These are phyloP conservation scores for Trichonephila inaurata DNA, from an alignment of 1,140 invertebrate species.

Conservation along the genomic window DNA sequence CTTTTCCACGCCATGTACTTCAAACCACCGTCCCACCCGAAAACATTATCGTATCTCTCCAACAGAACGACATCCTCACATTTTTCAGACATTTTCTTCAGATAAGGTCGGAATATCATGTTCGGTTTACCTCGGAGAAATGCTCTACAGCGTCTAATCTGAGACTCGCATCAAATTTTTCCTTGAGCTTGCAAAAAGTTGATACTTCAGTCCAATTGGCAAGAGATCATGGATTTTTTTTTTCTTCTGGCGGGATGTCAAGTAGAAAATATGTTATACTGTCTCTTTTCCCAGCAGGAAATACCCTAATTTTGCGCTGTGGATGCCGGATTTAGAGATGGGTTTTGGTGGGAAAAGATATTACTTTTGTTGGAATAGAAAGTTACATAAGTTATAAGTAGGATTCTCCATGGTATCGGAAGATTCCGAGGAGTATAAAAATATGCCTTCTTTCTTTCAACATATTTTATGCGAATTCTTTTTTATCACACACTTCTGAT, in stretches of 20 bases:
- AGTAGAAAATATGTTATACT: background rate
- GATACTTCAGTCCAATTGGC: background rate
- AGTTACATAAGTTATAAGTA: too few species aligned
- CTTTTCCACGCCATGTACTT: too few species aligned
- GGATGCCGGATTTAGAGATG: too few species aligned
- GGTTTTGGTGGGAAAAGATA: too few species aligned
- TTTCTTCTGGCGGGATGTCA: background rate
- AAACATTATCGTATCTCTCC: constrained; percentile 3
- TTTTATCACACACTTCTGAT: too few species aligned
- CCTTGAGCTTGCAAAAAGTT: background rate
- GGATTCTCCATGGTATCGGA: too few species aligned
- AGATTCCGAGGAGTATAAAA: too few species aligned
- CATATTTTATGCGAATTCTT: too few species aligned
- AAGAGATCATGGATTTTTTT: background rate
- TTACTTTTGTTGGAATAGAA: too few species aligned
- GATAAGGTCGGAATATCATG: background rate
- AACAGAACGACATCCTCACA: background rate
- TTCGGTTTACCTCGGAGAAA: background rate
- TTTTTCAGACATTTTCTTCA: background rate
- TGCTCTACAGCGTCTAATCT: background rate
- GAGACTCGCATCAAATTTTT: background rate
- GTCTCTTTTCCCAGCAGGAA: background rate
- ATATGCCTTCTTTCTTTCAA: too few species aligned
- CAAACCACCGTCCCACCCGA: background rate
- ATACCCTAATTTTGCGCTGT: too few species aligned